A percentile compares a stretch with the other conserved stretches of the same genome.
Evolutionary conservation across 2,888 invertebrate genomes (phyloP).

Genomic region (Meloe dianella): DNA sequence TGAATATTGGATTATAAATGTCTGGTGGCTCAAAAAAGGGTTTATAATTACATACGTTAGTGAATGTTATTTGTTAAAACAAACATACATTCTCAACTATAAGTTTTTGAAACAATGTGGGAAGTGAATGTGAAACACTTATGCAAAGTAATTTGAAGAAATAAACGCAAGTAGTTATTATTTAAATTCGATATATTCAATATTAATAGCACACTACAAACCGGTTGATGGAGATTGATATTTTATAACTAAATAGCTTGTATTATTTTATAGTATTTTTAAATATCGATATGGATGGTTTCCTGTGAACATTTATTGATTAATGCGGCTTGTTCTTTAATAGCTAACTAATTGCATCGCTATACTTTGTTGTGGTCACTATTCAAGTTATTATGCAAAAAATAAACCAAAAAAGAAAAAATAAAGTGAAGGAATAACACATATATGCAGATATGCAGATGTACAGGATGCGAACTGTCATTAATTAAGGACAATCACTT

Average conservation of each 20-base stretch:
- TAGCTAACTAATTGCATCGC: constrained; percentile 12
- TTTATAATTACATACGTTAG: not conserved
- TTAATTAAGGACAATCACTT: constrained; percentile 18
- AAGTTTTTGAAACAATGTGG: no score
- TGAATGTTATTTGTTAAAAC: not conserved
- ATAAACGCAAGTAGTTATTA: not conserved
- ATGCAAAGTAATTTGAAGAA: no score
- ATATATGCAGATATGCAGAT: not conserved
- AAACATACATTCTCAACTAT: no score
- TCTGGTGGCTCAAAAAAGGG: not conserved
- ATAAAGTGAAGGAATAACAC: not conserved
- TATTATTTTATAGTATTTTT: not conserved
- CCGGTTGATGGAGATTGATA: not conserved
- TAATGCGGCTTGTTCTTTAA: not conserved
- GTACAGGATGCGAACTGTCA: constrained; percentile 14
- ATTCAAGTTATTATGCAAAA: no score
- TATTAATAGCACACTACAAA: not conserved
- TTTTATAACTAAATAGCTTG: not conserved
- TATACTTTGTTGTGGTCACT: constrained; percentile 11
- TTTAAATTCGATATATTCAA: not conserved
- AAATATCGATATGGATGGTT: not conserved
- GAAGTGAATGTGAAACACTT: no score
- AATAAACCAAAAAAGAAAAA: not conserved
- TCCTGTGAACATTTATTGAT: not conserved
- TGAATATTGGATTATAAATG: not conserved